Base-by-base conservation (phyloP, 2,797 vertebrate species). In the Myotis planiceps region DNA sequence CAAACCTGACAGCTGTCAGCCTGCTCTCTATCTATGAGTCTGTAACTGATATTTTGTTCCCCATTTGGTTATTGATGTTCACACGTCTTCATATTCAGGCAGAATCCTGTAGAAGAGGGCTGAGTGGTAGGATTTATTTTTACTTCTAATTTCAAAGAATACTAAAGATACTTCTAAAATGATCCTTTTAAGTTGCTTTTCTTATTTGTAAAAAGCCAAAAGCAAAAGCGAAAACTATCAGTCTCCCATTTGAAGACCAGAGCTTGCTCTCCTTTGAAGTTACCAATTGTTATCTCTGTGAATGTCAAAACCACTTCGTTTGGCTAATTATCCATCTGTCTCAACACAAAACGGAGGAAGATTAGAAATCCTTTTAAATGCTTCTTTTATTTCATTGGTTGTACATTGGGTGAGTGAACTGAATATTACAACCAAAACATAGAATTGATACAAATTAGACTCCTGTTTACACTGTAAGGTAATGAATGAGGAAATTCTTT, bases 361-460 rank as follows among this genome's bases (percentile, higher is more conserved):
- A 0, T 95, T 16, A 92, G 69, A 0, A 92, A 80, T 98, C 97
- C 97, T 98, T 99, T 99, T 98, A 98, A 98, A 98, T 98, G 98
- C 98, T 99, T 98, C 97, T 98, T 99, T 99, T 99, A 99, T 99
- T 99, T 99, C 98, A 98, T 98, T 98, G 98, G 98, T 99, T 99
- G 98, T 98, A 99, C 98, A 98, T 98, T 98, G 98, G 98, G 97
- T 98, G 98, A 98, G 98, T 98, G 98, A 98, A 98, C 98, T 98
- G 98, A 98, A 98, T 97, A 98, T 98, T 98, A 98, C 98, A 99
- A 99, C 98, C 97, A 97, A 98, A 98, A 98, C 97, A 98, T 97
- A 98, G 91, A 98, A 98, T 98, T 98, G 98, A 98, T 98, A 98
- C 98, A 98, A 98, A 99, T 99, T 98, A 98, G 98, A 98, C 96